Percentiles rank a stretch among this genome's conserved stretches.
phyloP scores from a whole-genome alignment of 2,797 vertebrate species.

The Periparus ater region DNA sequence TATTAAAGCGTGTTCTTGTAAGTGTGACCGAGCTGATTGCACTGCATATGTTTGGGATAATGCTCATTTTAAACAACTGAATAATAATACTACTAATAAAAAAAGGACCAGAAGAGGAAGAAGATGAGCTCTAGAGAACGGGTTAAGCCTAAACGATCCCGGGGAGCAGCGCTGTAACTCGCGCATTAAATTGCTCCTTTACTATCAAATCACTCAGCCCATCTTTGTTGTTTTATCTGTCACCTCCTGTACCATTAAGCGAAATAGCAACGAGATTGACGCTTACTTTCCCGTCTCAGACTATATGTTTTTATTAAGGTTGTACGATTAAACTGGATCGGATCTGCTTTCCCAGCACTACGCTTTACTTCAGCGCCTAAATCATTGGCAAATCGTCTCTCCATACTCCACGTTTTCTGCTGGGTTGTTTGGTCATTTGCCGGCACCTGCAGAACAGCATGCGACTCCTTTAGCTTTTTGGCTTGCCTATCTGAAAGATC shows the following conservation, averaged over 20 bases:
- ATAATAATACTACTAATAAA: constrained; percentile 70
- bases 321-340: not conserved
- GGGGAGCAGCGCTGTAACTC: constrained; percentile 66
- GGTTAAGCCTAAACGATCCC: constrained; percentile 73
- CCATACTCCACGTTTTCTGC: constrained; percentile 11
- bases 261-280: not conserved
- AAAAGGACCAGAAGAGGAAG: constrained; percentile 48
- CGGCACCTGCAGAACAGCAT: not conserved
- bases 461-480: not conserved
- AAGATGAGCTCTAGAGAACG: constrained; percentile 72
- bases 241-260: not conserved
- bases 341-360: constrained; percentile 14
- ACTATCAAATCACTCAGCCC: constrained; percentile 62
- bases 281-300: not conserved
- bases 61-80: constrained; percentile 92
- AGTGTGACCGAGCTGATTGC: constrained; percentile 99
- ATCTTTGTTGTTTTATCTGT: constrained; percentile 15
- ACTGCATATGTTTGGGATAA: constrained; percentile 99
- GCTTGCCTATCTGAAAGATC: constrained; percentile 37
- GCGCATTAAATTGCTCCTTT: constrained; percentile 74
- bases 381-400: not conserved
- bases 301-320: constrained; percentile 40
- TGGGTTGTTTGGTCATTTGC: not conserved
- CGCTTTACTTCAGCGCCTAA: not conserved
- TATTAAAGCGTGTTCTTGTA: constrained; percentile 99